A percentile compares a stretch with the other conserved stretches of the same genome.
Conservation (phyloP, 2,797 vertebrate species). For the Novumbra hubbsi region DNA sequence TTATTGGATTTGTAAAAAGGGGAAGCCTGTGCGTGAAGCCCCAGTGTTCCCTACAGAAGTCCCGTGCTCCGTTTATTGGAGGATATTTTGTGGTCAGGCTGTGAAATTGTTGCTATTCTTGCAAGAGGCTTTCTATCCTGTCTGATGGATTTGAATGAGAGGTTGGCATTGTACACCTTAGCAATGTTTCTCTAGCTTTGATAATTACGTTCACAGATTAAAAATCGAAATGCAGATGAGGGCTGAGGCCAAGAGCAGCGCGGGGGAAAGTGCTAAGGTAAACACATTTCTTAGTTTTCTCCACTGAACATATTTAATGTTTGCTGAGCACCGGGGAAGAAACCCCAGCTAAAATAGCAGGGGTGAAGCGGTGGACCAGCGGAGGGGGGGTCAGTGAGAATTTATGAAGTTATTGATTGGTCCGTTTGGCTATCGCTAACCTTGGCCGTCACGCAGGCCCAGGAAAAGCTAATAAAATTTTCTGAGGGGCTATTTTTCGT, state of each 20-base stretch:
- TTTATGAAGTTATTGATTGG: slow-evolving; percentile 80
- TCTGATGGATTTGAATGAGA: slow-evolving; percentile 62
- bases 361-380: slow-evolving; percentile 50
- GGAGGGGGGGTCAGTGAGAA: slow-evolving; percentile 57
- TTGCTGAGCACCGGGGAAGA: slow-evolving; percentile 50
- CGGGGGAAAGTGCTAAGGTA: slow-evolving; percentile 72
- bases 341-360: slow-evolving; percentile 57
- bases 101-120: slow-evolving; percentile 34
- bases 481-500: slow-evolving; percentile 42
- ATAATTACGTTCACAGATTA: slow-evolving; percentile 77
- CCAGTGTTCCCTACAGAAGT: no score
- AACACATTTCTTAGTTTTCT: slow-evolving; percentile 47
- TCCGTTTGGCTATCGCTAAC: slow-evolving; percentile 68
- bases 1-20: neutral
- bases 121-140: slow-evolving; percentile 49
- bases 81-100: neutral
- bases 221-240: slow-evolving; percentile 68
- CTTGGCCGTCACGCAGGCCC: slow-evolving; percentile 53
- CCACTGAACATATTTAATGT: slow-evolving; percentile 53
- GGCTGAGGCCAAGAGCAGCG: slow-evolving; percentile 52
- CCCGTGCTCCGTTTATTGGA: slow-evolving; percentile 17
- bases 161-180: slow-evolving; percentile 64
- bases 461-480: slow-evolving; percentile 63
- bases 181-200: slow-evolving; percentile 56
- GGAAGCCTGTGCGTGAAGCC: neutral